Conservation (phyloP, 2,797 vertebrate species). For the Fundulus diaphanus region DNA sequence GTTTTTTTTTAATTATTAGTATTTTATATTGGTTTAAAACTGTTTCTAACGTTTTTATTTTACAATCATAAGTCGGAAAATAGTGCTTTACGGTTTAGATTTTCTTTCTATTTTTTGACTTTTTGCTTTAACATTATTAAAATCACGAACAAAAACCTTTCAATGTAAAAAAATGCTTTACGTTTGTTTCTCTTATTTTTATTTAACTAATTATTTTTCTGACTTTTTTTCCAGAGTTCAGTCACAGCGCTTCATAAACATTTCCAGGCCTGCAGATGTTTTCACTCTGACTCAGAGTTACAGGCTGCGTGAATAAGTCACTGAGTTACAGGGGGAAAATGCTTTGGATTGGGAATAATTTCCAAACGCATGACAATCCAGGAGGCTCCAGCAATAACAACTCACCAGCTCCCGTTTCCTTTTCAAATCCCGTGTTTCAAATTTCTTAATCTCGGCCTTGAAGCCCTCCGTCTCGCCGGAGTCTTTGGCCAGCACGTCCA, state of each 20-base stretch:
- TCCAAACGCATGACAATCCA: neutral
- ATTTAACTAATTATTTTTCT: no score
- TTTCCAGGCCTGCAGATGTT: neutral
- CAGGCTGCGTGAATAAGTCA: neutral
- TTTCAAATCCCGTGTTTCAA: constrained; percentile 88
- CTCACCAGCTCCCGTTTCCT: constrained; percentile 91
- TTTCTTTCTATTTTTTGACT: neutral
- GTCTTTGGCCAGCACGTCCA: constrained; percentile 94
- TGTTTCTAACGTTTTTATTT: neutral
- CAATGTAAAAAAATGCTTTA: neutral
- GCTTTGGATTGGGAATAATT: neutral
- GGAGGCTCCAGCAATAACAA: neutral
- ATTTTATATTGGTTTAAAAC: neutral
- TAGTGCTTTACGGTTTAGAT: neutral
- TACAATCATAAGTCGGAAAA: neutral
- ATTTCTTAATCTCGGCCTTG: constrained; percentile 94
- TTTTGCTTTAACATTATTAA: neutral
- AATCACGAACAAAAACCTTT: neutral
- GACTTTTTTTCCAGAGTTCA: neutral
- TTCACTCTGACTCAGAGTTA: constrained; percentile 2
- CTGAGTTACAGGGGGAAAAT: neutral
- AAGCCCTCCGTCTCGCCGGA: constrained; percentile 90
- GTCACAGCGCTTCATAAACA: neutral
- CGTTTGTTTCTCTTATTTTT: neutral
- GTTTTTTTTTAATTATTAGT: neutral